Percentiles rank a stretch among this genome's conserved stretches.
Evolutionary conservation across 2,888 invertebrate species (phyloP).

Genomic region (Crocallis elinguaria): DNA sequence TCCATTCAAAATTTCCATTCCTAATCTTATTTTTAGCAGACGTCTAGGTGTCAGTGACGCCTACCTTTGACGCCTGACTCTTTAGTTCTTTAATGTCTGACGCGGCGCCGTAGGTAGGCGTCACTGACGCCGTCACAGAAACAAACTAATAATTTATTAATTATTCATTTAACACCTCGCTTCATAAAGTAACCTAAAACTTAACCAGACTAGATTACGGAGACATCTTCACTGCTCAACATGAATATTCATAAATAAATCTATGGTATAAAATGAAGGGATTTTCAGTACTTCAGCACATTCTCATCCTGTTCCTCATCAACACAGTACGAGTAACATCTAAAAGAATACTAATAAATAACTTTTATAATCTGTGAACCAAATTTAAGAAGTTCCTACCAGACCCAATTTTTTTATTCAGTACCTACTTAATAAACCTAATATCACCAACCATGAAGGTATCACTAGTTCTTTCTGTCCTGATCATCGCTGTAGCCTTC

Average conservation of each 20-base stretch:
- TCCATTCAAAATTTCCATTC: no score
- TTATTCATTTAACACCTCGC: neutral
- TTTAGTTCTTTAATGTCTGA: no score
- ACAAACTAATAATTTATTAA: no score
- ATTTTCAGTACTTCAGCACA: neutral
- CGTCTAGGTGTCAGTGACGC: no score
- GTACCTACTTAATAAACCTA: neutral
- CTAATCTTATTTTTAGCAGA: no score
- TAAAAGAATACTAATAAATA: neutral
- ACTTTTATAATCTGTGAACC: neutral
- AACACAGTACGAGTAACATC: no score
- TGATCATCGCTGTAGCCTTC: neutral
- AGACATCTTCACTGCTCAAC: constrained; percentile 1
- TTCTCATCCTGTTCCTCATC: neutral
- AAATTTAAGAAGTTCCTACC: no score
- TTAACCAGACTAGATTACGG: neutral
- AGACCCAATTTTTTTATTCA: no score
- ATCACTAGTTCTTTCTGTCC: neutral
- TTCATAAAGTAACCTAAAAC: no score
- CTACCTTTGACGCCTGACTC: no score
- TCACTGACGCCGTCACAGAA: no score
- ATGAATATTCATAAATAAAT: constrained; percentile 1
- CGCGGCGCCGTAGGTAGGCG: no score
- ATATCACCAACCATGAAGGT: neutral
- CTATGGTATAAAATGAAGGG: neutral